These are phyloP conservation scores for Hozukius guyotensis DNA, from an alignment of 2,797 vertebrate species.

Conservation along the genomic window DNA sequence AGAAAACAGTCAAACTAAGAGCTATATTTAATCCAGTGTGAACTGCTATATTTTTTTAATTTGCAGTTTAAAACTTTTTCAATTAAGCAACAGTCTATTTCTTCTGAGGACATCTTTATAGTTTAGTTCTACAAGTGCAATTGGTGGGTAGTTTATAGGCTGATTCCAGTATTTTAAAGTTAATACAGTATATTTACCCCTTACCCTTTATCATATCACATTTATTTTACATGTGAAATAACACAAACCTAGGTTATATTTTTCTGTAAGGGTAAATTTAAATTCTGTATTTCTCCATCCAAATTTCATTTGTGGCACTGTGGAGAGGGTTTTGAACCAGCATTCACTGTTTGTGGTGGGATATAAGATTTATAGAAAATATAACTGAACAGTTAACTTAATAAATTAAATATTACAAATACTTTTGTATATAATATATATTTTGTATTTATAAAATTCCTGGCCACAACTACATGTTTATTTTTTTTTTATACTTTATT, in stretches of 20 bases:
- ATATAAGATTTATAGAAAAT: neutral
- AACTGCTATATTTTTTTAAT: no score
- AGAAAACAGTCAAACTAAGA: no score
- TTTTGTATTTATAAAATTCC: neutral
- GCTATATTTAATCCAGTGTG: rapidly evolving
- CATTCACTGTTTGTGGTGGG: neutral
- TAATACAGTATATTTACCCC: neutral
- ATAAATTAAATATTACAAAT: neutral
- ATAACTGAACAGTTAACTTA: neutral
- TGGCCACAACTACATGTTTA: neutral
- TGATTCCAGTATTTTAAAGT: neutral
- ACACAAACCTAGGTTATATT: neutral
- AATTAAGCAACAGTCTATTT: no score
- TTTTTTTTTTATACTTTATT: no score
- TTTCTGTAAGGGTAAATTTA: neutral
- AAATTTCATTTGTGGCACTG: neutral
- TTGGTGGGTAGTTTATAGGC: neutral
- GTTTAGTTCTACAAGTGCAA: no score
- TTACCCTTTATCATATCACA: neutral
- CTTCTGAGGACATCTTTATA: no score
- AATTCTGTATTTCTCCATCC: neutral
- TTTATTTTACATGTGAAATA: neutral
- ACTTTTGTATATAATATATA: neutral
- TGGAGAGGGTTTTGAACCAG: neutral
- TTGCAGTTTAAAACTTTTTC: no score